Evolutionary conservation across 2,113 vertebrate species (phyloP).

Genomic region (Halcyon senegalensis): DNA sequence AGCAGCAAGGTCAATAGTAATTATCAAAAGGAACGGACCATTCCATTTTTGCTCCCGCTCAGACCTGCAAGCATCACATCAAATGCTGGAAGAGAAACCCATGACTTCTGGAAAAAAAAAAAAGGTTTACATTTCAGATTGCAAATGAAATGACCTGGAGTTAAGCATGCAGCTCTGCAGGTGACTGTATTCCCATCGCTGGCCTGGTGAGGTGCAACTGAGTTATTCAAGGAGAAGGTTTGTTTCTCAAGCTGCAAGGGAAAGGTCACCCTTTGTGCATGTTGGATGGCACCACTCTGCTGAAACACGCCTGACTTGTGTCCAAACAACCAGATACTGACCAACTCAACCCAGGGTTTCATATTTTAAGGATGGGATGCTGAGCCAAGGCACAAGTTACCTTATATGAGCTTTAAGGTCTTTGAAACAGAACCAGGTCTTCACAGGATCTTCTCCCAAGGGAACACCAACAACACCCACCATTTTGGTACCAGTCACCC

Average conservation of each 20-base stretch:
- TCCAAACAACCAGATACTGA: background rate
- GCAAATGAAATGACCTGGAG: background rate
- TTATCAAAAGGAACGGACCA: background rate
- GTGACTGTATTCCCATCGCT: background rate
- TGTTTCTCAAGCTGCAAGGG: background rate
- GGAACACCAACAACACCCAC: background rate
- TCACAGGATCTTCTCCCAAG: background rate
- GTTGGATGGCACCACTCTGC: background rate
- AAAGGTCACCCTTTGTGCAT: background rate
- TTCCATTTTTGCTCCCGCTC: background rate
- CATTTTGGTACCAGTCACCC: background rate
- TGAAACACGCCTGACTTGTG: background rate
- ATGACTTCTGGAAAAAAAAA: background rate
- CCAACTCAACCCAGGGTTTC: background rate
- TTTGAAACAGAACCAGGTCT: background rate
- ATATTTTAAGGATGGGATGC: background rate
- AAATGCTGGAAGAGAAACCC: background rate
- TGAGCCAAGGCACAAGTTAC: background rate
- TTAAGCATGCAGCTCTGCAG: background rate
- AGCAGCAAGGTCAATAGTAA: background rate
- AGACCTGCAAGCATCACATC: background rate
- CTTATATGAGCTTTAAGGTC: background rate
- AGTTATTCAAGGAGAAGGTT: background rate
- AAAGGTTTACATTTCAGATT: background rate
- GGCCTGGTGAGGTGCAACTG: accelerated